These are phyloP conservation scores for Galagoides demidoff DNA, from an alignment of 2,797 vertebrate genomes.

Conservation along the genomic window DNA sequence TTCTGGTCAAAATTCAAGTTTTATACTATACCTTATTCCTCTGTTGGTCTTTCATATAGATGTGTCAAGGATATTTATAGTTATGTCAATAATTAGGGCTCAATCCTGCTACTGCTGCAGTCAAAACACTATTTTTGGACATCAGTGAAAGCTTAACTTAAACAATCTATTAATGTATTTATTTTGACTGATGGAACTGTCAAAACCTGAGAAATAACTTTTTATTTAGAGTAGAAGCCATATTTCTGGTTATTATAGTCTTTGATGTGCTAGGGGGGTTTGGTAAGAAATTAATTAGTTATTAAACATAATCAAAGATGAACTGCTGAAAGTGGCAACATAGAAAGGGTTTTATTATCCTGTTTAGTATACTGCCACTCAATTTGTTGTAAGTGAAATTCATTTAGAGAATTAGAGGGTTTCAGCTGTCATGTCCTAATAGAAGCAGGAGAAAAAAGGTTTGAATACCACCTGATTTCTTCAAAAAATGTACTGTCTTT, in stretches of 20 bases:
- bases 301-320: not conserved
- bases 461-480: not conserved
- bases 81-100: not conserved
- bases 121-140: not conserved
- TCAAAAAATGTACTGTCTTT: slow-evolving; percentile 6
- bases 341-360: not conserved
- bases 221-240: not conserved
- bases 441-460: not conserved
- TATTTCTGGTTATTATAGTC: not conserved
- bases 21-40: not conserved
- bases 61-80: not conserved
- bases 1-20: not conserved
- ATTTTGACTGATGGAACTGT: not conserved
- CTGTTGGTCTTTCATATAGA: not conserved
- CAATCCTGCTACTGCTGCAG: not conserved
- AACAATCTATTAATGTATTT: not conserved
- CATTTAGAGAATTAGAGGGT: not conserved
- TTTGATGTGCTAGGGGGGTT: not conserved
- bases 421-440: not conserved
- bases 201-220: not conserved
- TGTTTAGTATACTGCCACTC: not conserved
- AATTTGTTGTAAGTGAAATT: not conserved
- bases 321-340: not conserved
- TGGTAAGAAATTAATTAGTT: not conserved
- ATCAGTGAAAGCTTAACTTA: not conserved